Evolutionary conservation across 2,888 invertebrate species (phyloP), one percentile per base, ranked within the genome.

Genomic region (Stenchaetothrips biformis): DNA sequence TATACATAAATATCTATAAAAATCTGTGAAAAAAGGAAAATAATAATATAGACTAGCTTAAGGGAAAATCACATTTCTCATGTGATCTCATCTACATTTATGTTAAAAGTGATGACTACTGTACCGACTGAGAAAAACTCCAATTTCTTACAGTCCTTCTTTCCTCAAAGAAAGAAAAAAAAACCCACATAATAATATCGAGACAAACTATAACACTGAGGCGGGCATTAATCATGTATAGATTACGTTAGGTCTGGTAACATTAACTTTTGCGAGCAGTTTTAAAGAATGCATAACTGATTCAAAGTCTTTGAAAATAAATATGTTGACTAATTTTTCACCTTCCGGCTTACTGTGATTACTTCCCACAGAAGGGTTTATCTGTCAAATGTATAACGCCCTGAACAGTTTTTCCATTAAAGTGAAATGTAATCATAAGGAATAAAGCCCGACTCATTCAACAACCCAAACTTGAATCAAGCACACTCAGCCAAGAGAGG

Each of bases 41-140:
- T 74, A 25, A 74, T 74, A 74, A 74, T 74, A 74, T 74, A 74
- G 67, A 74, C 67, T 74, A 74, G 67, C 67, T 74, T 74, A 74
- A 74, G 25, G 67, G 21, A 74, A 74, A 74, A 74, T 74, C 67
- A 74, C 67, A 74, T 59, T 18, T 37, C 21, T 21, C 67, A 21
- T 74, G 67, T 21, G 67, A 74, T 21, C 37, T 74, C 25, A 74
- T 25, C 67, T 74, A 74, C 25, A 74, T 74, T 74, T 74, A 74
- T 8, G 67, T 74, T 74, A 74, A 74, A 21, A 11, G 67, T 74
- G 67, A 74, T 74, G 67, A 74, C 67, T 74, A 74, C 25, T 74
- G 67, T 74, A 74, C 11, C 67, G 67, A 74, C 67, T 74, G 67
- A 21, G 2, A 21, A 25, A 74, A 25, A 74, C 16, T 13, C 25